Evolutionary conservation across 2,888 invertebrate species (phyloP), one percentile per base, ranked within the genome.

Genomic region (Drosophila fulvimacula): DNA sequence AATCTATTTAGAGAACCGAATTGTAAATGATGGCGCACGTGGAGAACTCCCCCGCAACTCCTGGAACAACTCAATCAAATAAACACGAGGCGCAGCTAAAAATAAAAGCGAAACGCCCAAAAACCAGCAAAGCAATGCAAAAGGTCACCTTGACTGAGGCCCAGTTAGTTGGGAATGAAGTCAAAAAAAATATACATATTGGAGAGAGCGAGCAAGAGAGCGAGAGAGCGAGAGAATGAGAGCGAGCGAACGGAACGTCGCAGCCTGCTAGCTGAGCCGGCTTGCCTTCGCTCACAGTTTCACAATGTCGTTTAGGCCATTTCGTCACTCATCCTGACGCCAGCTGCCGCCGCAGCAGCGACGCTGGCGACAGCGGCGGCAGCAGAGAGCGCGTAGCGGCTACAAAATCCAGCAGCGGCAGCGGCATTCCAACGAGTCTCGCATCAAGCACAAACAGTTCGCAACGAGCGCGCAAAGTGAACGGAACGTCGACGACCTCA

Each of bases 271-370:
- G 19, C 57, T 17, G 57, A 67, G 58, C 61, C 60, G 78, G 57
- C 41, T 56, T 11, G 38, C 30, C 41, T 32, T 55, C 38, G 67
- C 68, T 62, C 73, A 52, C 72, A 68, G 74, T 90, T 90, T 80
- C 89, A 85, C 77, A 75, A 78, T 39, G 67, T 39, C 51, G 58
- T 72, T 69, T 65, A 61, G 76, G 78, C 79, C 66, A 79, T 90
- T 90, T 90, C 90, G 81, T 90, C 90, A 90, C 80, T 76, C 84
- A 76, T 82, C 81, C 88, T 88, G 78, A 44, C 55, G 57, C 49
- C 41, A 63, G 41, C 57, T 34, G 57, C 41, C 15, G 36, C 49
- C 15, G 61, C 38, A 11, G 21, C 49, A 15, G 60, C 74, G 13
- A 52, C 49, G 15, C 42, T 19, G 0, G 44, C 53, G 38, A 5